Conservation (phyloP, 2,113 vertebrate genomes). For the Glareola pratincola region DNA sequence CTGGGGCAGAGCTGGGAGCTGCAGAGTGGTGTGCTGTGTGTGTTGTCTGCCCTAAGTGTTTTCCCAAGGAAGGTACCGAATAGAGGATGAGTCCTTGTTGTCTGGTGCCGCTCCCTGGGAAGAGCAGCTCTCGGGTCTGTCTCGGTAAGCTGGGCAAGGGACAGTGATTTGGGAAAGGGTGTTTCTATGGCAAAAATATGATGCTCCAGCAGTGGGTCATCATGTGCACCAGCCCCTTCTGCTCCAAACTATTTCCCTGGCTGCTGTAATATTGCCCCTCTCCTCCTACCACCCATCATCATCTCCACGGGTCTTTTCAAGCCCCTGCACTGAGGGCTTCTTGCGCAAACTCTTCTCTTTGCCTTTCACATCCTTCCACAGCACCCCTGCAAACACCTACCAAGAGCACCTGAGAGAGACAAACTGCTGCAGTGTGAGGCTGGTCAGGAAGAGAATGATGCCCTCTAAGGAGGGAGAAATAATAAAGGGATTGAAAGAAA, state of each 20-base stretch:
- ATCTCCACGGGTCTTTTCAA: background rate
- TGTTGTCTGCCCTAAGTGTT: background rate
- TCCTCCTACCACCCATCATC: background rate
- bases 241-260: background rate
- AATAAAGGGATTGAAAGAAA: background rate
- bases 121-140: background rate
- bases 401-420: background rate
- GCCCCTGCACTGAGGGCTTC: background rate
- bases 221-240: background rate
- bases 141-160: background rate
- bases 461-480: background rate
- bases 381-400: background rate
- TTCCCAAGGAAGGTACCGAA: background rate
- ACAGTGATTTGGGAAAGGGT: background rate
- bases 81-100: background rate
- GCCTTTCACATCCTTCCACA: background rate
- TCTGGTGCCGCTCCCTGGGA: background rate
- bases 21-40: background rate
- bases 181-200: background rate
- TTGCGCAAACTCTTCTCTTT: background rate
- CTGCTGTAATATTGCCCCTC: background rate
- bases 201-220: background rate
- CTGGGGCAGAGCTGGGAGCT: background rate
- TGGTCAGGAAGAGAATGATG: background rate
- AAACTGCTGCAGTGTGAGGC: background rate